phyloP scores from a whole-genome alignment of 2,113 vertebrate genomes.

The Lagopus muta region DNA sequence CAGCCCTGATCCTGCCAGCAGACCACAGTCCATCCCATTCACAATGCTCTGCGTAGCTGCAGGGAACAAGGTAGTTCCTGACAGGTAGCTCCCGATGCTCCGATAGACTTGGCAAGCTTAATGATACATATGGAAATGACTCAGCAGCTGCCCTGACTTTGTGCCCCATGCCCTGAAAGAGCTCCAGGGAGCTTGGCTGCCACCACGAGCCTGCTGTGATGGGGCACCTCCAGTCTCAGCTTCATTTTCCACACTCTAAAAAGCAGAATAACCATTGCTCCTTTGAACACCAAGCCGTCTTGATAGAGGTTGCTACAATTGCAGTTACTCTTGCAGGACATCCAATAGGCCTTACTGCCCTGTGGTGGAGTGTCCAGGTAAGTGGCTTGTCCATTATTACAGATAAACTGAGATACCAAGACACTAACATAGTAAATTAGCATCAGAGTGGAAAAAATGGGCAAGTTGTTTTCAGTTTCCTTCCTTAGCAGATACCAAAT shows the following conservation, averaged over 20 bases:
- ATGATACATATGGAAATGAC: accelerated
- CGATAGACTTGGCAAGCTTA: accelerated
- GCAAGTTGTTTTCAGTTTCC: background rate
- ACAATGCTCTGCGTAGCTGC: background rate
- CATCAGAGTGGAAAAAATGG: background rate
- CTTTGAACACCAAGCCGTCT: background rate
- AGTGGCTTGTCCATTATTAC: background rate
- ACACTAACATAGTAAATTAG: background rate
- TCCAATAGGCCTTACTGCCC: background rate
- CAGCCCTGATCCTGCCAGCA: background rate
- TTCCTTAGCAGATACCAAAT: background rate
- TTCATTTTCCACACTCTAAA: background rate
- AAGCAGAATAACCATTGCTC: background rate
- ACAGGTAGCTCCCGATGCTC: background rate
- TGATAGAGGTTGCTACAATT: background rate
- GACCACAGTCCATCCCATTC: background rate
- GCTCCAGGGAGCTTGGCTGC: accelerated
- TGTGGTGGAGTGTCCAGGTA: background rate
- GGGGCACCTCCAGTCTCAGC: background rate
- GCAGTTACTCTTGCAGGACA: background rate
- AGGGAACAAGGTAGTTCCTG: background rate
- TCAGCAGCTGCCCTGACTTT: background rate
- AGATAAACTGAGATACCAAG: background rate
- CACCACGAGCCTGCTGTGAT: background rate
- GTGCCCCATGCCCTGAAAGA: accelerated